phyloP scores from a whole-genome alignment of 2,113 vertebrate genomes.

The Delphinapterus leucas region DNA sequence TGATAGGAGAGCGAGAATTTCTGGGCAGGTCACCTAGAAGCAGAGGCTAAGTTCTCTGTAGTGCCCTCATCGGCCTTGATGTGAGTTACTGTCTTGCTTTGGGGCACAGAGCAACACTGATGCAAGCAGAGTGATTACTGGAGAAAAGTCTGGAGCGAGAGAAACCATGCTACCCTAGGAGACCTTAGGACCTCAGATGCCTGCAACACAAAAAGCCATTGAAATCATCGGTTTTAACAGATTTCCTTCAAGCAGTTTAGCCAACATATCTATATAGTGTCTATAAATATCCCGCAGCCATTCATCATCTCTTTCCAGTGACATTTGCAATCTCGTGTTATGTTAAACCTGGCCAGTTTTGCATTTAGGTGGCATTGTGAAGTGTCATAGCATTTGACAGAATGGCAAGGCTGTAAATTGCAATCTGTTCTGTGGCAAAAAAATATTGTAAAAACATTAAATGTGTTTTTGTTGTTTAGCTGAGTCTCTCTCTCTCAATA shows the following conservation, averaged over 20 bases:
- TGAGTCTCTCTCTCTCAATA: not conserved
- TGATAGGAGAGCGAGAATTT: not conserved
- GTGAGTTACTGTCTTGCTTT: constrained; percentile 6
- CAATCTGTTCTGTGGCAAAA: constrained; percentile 56
- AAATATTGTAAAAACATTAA: constrained; percentile 55
- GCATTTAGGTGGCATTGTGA: constrained; percentile 50
- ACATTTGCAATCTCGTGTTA: constrained; percentile 66
- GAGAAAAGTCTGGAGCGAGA: not conserved
- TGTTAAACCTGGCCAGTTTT: constrained; percentile 69
- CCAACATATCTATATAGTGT: constrained; percentile 48
- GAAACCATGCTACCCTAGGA: not conserved
- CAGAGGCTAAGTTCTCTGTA: not conserved
- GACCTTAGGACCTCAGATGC: not conserved
- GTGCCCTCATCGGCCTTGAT: not conserved
- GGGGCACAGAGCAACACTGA: not conserved
- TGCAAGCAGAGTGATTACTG: not conserved
- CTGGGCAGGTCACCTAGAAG: not conserved
- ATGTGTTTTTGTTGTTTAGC: constrained; percentile 38
- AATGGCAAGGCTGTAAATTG: constrained; percentile 60
- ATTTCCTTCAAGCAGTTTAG: constrained; percentile 58
- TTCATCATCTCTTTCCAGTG: constrained; percentile 54
- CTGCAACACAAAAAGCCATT: not conserved
- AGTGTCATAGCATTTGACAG: constrained; percentile 63
- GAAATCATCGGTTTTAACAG: constrained; percentile 45
- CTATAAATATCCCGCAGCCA: constrained; percentile 64